These are phyloP conservation scores for Electrophaes corylata DNA, from an alignment of 2,888 invertebrate species.

Conservation along the genomic window DNA sequence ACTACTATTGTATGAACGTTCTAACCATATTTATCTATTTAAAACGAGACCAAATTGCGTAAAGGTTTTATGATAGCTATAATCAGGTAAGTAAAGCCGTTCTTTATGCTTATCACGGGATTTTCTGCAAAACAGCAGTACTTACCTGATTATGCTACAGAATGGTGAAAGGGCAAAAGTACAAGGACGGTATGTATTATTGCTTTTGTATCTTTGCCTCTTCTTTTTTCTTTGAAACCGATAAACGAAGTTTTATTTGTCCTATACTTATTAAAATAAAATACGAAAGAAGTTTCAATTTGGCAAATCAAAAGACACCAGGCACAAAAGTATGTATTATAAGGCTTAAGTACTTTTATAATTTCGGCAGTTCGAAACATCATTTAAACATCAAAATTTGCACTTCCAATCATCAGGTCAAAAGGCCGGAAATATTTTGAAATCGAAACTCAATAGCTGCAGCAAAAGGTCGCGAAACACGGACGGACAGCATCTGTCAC, in stretches of 20 bases:
- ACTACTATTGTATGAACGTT: not conserved
- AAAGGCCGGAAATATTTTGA: constrained; percentile 31
- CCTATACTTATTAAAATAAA: too few relatives aligned
- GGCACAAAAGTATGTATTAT: too few relatives aligned
- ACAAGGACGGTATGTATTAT: too few relatives aligned
- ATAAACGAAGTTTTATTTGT: too few relatives aligned
- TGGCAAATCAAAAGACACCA: too few relatives aligned
- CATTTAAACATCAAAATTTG: constrained; percentile 15
- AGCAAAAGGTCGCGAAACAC: constrained; percentile 34
- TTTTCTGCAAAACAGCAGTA: not conserved
- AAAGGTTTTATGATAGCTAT: not conserved
- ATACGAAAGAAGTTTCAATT: too few relatives aligned
- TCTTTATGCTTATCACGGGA: not conserved
- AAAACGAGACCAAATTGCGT: not conserved
- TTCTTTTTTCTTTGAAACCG: too few relatives aligned
- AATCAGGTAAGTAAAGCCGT: not conserved
- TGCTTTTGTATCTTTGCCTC: too few relatives aligned
- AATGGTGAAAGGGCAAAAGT: too few relatives aligned
- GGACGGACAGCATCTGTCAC: constrained; percentile 33
- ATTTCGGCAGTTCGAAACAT: not conserved
- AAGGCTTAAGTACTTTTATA: too few relatives aligned
- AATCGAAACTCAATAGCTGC: constrained; percentile 33
- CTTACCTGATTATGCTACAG: too few relatives aligned
- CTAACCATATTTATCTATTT: not conserved
- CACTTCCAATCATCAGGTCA: constrained; percentile 12